Evolutionary conservation across 2,888 invertebrate species (phyloP).

Genomic region (Erebia palarica): DNA sequence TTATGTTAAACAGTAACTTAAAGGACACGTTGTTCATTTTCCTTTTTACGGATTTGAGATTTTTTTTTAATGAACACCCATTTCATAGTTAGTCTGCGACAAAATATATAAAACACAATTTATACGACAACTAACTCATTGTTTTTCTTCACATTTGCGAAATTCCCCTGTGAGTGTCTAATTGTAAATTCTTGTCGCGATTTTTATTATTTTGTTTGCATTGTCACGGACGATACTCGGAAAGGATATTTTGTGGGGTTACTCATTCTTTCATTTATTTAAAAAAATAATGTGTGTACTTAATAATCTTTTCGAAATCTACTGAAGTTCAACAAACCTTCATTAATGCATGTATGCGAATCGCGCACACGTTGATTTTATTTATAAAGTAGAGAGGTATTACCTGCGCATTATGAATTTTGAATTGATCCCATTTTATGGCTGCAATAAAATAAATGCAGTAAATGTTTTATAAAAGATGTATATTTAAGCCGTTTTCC

Average conservation of each 20-base stretch:
- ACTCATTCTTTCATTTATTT: conserved; percentile 62
- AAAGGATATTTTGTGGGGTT: conserved; percentile 72
- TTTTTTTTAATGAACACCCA: background rate
- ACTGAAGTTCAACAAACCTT: conserved; percentile 46
- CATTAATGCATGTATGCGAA: conserved; percentile 43
- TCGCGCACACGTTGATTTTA: conserved; percentile 45
- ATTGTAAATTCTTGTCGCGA: conserved; percentile 69
- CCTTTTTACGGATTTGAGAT: background rate
- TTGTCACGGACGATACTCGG: conserved; percentile 71
- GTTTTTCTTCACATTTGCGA: conserved; percentile 71
- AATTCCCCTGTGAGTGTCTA: conserved; percentile 57
- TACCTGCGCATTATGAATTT: conserved; percentile 48
- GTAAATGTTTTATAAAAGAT: no score
- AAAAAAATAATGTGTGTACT: conserved; percentile 46
- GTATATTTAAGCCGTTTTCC: no score
- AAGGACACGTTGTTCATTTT: no score
- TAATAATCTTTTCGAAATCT: conserved; percentile 54
- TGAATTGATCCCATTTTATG: conserved; percentile 49
- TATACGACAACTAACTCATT: conserved; percentile 47
- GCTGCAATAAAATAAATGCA: conserved; percentile 46
- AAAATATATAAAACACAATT: conserved; percentile 46
- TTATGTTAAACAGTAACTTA: no score
- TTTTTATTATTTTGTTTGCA: conserved; percentile 71
- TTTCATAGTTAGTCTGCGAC: background rate
- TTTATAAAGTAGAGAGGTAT: conserved; percentile 31